Base-by-base conservation (phyloP, 2,888 invertebrate genomes). In the Drosophila planitibia region DNA sequence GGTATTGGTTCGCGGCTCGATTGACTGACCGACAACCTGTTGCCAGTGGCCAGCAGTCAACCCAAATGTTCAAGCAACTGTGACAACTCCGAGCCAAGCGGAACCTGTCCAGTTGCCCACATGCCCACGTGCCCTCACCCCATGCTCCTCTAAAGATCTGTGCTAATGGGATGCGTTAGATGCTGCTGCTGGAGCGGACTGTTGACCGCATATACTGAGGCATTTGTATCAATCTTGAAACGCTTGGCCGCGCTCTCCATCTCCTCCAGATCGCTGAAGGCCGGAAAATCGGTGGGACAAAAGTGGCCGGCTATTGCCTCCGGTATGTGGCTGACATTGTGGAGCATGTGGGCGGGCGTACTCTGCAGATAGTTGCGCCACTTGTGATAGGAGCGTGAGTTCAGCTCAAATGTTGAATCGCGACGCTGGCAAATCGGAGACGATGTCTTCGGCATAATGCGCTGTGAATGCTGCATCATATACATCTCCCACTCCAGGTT, bases 401-500 rank as follows among this genome's bases (percentile, higher is more conserved):
- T 65, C 0, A 75, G 53, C 12, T 74, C 73, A 9, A 44, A 52
- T 0, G 70, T 73, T 44, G 65, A 32, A 10, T 76, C 74, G 0
- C 85, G 84, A 0, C 91, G 77, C n/a, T 79, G 81, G 3, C 81
- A 65, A 25, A 91, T 76, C 4, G 93, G 93, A 4, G 93, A 92
- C 1, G 93, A 93, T 19, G 91, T 93, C 65, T 92, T 92, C 5
- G 90, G 86, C 90, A 93, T 92, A 0, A 93, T 73, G 30, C 82
- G 76, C 32, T 74, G 83, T 1, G 91, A 78, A n/a, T 76, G 82
- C 51, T 83, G 83, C 89, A 93, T 90, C 93, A 93, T 92, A 54
- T 89, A 90, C 90, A 93, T 92, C 79, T 93, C 93, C 93, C 93
- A 93, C 74, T 92, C 90, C n/a, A 93, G 79, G 61, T 92, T 84